These are phyloP conservation scores for Halichoerus grypus DNA, from an alignment of 2,113 vertebrate species.

Conservation along the genomic window DNA sequence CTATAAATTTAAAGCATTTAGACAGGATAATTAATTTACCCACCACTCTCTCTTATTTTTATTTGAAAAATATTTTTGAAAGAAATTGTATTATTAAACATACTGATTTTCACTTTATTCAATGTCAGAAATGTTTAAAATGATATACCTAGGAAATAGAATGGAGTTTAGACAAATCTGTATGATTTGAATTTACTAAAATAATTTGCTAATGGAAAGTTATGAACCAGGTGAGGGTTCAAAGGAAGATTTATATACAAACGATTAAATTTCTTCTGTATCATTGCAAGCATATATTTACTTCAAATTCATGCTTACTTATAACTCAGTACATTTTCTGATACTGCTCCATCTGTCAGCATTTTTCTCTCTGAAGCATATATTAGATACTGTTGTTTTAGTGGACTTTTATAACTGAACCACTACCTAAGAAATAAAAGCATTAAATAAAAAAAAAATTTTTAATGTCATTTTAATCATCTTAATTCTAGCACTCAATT, in stretches of 20 bases:
- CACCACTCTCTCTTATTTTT: background rate
- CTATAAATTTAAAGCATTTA: background rate
- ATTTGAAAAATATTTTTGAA: conserved; percentile 34
- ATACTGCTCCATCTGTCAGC: background rate
- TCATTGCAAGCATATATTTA: background rate
- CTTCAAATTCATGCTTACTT: background rate
- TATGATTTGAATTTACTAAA: conserved; percentile 15
- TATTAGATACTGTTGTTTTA: background rate
- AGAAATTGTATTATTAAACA: background rate
- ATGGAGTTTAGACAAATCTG: background rate
- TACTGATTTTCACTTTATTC: conserved; percentile 21
- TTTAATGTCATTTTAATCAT: background rate
- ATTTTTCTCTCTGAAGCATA: conserved; percentile 4
- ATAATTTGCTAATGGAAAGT: background rate
- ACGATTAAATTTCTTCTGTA: background rate
- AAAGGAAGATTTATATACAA: background rate
- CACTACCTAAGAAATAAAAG: background rate
- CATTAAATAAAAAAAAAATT: background rate
- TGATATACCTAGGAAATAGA: background rate
- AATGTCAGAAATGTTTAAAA: background rate
- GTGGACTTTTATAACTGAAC: background rate
- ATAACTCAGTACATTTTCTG: background rate
- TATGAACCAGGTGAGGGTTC: background rate
- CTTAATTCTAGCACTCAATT: background rate
- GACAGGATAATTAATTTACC: background rate